Conservation (phyloP, 2,888 invertebrate species). For the Stenodera caucasica region DNA sequence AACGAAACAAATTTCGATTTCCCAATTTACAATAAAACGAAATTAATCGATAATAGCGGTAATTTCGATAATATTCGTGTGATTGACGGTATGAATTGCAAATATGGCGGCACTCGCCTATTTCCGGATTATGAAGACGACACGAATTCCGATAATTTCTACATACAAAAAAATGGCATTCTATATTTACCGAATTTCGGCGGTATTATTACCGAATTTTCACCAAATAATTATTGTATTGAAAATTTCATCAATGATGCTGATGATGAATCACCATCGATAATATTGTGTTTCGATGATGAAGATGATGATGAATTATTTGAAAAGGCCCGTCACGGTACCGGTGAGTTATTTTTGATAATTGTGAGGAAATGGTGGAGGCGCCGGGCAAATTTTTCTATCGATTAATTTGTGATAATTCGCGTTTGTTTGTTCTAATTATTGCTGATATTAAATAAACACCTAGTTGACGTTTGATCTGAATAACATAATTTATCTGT, state of each 20-base stretch:
- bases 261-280: not conserved
- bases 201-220: not conserved
- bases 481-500: not conserved
- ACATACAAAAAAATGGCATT: constrained; percentile 18
- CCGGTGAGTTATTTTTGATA: not conserved
- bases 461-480: not conserved
- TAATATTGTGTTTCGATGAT: not conserved
- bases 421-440: not conserved
- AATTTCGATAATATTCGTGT: constrained; percentile 13
- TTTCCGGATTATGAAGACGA: constrained; percentile 4
- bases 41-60: not conserved
- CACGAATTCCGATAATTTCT: constrained; percentile 13
- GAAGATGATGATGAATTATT: constrained; percentile 13
- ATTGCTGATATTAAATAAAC: not conserved
- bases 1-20: constrained; percentile 8
- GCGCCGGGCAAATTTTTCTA: constrained; percentile 10
- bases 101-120: constrained; percentile 1
- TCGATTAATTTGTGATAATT: not conserved
- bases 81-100: constrained; percentile 6
- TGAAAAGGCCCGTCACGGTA: not conserved
- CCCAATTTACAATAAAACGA: constrained; percentile 9
- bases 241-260: constrained; percentile 10
- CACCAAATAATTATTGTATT: constrained; percentile 17
- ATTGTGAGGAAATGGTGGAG: not conserved
- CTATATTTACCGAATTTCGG: constrained; percentile 19